phyloP scores from a whole-genome alignment of 2,113 vertebrate genomes.

The Aegotheles bennettii region DNA sequence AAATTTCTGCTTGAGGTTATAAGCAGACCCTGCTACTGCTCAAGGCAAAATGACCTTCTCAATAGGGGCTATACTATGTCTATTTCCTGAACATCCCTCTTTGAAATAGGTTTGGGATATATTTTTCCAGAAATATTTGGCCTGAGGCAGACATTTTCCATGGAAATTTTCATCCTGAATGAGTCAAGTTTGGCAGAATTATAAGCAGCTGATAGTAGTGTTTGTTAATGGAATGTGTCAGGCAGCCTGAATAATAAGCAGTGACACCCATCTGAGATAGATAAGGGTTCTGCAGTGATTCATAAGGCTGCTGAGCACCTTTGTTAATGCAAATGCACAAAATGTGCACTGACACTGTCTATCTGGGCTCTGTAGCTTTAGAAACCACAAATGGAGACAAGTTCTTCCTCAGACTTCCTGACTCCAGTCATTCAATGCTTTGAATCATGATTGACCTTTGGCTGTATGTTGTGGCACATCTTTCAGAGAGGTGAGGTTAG shows the following conservation, averaged over 20 bases:
- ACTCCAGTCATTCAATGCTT: not conserved
- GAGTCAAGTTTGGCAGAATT: not conserved
- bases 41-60: not conserved
- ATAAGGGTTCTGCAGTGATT: not conserved
- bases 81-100: not conserved
- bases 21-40: not conserved
- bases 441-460: not conserved
- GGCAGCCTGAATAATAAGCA: not conserved
- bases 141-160: not conserved
- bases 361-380: not conserved
- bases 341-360: not conserved
- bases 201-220: not conserved
- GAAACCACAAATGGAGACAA: not conserved
- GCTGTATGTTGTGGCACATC: rapidly evolving
- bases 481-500: not conserved
- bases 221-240: not conserved
- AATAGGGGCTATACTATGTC: not conserved
- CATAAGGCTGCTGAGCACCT: not conserved
- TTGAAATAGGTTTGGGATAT: not conserved
- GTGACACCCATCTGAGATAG: not conserved
- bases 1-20: not conserved
- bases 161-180: not conserved
- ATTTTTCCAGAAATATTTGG: not conserved
- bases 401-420: not conserved
- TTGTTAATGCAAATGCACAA: not conserved